Evolutionary conservation across 2,113 vertebrate genomes (phyloP).

Genomic region (Cololabis saira): DNA sequence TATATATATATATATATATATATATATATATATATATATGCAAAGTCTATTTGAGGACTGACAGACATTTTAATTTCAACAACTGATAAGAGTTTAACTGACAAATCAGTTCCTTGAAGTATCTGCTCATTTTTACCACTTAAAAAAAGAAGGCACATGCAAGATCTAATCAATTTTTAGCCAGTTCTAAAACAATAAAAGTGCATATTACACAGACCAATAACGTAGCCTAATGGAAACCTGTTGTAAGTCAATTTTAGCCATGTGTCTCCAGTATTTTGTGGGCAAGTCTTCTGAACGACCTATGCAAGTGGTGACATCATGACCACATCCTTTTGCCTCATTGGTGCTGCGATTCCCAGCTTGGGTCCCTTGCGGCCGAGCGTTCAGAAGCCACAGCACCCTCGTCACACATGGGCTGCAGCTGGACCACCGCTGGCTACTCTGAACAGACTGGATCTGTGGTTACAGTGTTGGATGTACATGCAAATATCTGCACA

Average conservation of each 20-base stretch:
- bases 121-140: conserved; percentile 31
- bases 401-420: conserved; percentile 80
- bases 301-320: conserved; percentile 79
- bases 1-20: too few relatives aligned
- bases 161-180: conserved; percentile 49
- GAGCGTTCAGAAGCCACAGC: conserved; percentile 76
- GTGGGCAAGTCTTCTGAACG: conserved; percentile 73
- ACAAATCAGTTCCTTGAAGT: conserved; percentile 33
- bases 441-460: conserved; percentile 70
- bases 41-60: conserved; percentile 16
- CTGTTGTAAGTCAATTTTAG: conserved; percentile 73
- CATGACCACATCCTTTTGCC: conserved; percentile 82
- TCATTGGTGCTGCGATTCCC: conserved; percentile 65
- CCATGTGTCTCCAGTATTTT: conserved; percentile 72
- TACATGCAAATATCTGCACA: conserved; percentile 66
- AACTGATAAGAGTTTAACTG: conserved; percentile 20
- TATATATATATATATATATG: too few relatives aligned
- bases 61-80: conserved; percentile 36
- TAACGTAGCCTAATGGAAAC: conserved; percentile 71
- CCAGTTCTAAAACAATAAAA: conserved; percentile 58
- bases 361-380: conserved; percentile 73
- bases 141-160: conserved; percentile 25
- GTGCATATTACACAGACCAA: conserved; percentile 51
- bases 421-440: conserved; percentile 81
- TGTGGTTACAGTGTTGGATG: conserved; percentile 64